A percentile compares a stretch with the other conserved stretches of the same genome.
phyloP scores from a whole-genome alignment of 2,797 vertebrate genomes.

The Scolopax rusticola region DNA sequence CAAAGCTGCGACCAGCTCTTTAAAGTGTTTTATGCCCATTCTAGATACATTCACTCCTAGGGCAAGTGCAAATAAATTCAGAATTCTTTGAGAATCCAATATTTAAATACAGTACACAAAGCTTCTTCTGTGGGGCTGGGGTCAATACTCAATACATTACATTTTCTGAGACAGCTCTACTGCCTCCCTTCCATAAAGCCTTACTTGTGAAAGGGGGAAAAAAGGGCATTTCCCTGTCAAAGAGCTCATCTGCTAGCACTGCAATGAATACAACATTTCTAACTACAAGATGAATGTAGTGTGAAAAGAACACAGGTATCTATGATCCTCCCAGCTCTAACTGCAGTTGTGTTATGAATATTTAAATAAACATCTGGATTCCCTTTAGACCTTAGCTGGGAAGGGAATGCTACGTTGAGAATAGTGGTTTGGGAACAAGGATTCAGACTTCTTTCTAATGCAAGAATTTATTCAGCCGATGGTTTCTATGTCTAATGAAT shows the following conservation, averaged over 20 bases:
- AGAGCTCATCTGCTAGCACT: conserved; percentile 62
- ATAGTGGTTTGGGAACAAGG: not conserved
- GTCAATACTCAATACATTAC: conserved; percentile 61
- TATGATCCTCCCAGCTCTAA: conserved; percentile 35
- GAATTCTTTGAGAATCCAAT: conserved; percentile 45
- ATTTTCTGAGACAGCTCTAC: conserved; percentile 35
- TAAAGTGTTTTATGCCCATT: conserved; percentile 2
- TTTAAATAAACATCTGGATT: conserved; percentile 68
- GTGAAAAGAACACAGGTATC: conserved; percentile 63
- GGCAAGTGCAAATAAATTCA: conserved; percentile 57
- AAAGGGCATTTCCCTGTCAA: conserved; percentile 36
- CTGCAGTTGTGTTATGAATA: conserved; percentile 51
- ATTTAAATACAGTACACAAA: conserved; percentile 67
- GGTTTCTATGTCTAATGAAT: not conserved
- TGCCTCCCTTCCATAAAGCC: conserved; percentile 43
- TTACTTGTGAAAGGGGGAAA: not conserved
- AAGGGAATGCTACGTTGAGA: conserved; percentile 4
- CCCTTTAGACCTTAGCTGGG: conserved; percentile 49
- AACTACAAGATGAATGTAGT: conserved; percentile 46
- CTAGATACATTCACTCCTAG: not conserved
- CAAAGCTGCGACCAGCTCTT: not conserved
- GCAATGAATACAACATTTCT: conserved; percentile 39
- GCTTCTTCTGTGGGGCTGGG: conserved; percentile 44
- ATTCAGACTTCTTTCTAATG: not conserved
- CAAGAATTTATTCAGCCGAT: not conserved